phyloP scores from a whole-genome alignment of 2,888 invertebrate genomes.

The Zootermopsis nevadensis region DNA sequence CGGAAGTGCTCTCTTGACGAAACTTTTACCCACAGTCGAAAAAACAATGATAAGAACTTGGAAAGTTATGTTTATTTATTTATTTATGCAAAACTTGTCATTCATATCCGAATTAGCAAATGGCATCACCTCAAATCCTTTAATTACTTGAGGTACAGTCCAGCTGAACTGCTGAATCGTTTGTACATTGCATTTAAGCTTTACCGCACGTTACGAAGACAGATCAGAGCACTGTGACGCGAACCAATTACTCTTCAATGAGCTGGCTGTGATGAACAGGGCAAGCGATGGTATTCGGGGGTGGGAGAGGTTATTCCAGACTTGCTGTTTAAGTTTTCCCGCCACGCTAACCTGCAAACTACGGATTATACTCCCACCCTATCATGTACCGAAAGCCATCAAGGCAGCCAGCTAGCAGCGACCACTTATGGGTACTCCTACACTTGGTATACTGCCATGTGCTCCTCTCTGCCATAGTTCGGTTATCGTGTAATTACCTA shows the following conservation, averaged over 20 bases:
- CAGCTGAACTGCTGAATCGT: background rate
- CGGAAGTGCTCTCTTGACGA: too few species aligned
- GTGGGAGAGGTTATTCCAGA: background rate
- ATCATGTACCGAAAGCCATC: background rate
- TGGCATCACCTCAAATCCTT: too few species aligned
- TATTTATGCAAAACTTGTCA: too few species aligned
- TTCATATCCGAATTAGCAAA: too few species aligned
- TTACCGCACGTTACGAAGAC: background rate
- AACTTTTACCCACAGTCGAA: too few species aligned
- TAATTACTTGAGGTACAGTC: too few species aligned
- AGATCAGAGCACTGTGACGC: background rate
- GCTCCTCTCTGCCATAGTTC: background rate
- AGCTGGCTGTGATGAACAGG: background rate
- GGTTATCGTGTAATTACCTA: background rate
- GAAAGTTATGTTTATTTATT: too few species aligned
- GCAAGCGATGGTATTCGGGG: too few species aligned
- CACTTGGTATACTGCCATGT: too few species aligned
- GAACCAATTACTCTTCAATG: background rate
- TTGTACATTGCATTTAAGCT: background rate
- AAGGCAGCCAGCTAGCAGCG: background rate
- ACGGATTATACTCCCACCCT: background rate
- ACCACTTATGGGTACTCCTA: background rate
- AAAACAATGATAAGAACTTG: too few species aligned
- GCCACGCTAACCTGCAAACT: conserved; percentile 6
- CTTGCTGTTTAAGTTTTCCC: conserved; percentile 31